Evolutionary conservation across 2,888 invertebrate species (phyloP).

Genomic region (Aricia artaxerxes): DNA sequence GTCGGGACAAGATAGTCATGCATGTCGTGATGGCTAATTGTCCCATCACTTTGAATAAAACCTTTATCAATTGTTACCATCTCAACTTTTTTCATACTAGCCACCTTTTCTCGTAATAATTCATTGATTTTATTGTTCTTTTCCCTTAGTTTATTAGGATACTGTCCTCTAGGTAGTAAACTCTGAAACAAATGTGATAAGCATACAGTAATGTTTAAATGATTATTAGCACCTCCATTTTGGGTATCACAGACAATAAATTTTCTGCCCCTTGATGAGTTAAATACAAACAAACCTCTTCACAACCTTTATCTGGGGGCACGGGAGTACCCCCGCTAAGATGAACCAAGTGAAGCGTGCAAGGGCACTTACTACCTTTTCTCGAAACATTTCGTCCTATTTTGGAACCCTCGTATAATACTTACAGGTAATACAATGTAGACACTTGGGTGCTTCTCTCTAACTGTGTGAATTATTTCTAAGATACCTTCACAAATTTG

Average conservation of each 20-base stretch:
- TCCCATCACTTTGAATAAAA: constrained; percentile 88
- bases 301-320: constrained; percentile 24
- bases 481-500: constrained; percentile 90
- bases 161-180: constrained; percentile 92
- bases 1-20: constrained; percentile 94
- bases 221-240: neutral
- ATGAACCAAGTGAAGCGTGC: no score
- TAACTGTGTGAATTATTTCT: constrained; percentile 87
- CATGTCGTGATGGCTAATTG: constrained; percentile 94
- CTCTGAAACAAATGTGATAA: constrained; percentile 80
- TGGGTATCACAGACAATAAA: no score
- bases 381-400: no score
- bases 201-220: neutral
- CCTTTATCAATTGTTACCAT: constrained; percentile 90
- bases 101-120: constrained; percentile 83
- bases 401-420: constrained; percentile 40
- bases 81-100: constrained; percentile 85
- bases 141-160: constrained; percentile 89
- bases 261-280: no score
- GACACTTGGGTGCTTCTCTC: constrained; percentile 88
- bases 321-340: no score
- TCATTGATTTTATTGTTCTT: constrained; percentile 89
- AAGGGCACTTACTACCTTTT: no score
- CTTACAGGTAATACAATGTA: constrained; percentile 93
- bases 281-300: constrained; percentile 22